Base-by-base conservation (phyloP, 2,888 invertebrate species). In the Deilephila elpenor region DNA sequence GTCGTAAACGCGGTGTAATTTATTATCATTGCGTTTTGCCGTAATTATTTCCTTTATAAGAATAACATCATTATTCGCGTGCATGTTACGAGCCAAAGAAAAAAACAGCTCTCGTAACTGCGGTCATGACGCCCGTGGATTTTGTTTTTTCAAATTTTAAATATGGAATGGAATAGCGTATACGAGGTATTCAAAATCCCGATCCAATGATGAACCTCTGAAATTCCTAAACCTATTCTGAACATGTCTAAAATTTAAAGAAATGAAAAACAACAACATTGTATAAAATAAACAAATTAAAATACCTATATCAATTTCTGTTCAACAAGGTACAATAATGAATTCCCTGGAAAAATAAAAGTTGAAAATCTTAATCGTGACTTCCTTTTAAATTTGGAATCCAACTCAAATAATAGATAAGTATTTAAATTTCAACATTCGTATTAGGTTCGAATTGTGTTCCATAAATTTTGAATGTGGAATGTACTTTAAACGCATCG, bases 21-120 rank as follows among this genome's bases (percentile, higher is more conserved):
- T 93, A 94, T 91, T 89, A 88, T 90, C 90, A 91, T 89, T 90
- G 89, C 92, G 87, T 84, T 88, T 84, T 80, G 81, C 78, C 80
- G 82, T 84, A 93, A 93, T 94, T 93, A 93, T 93, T 93, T 92
- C 90, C 91, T 92, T 92, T 92, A 92, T 91, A 91, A 91, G 91
- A 90, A 90, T 89, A 90, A 91, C 89, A 89, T 89, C 86, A 87
- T 90, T 87, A 90, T 84, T 86, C 78, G 83, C 75, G 81, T 83
- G 82, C 82, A 79, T 79, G 76, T 84, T 80, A 82, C 79, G 77
- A 70, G 73, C 53, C 11, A 71, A 73, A 73, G 29, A 53, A 73
- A 70, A 73, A 73, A 64, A 37, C 62, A 64, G 8, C 56, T 25
- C 25, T 67, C 34, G 64, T 72, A 72, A 72, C 56, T 78, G 73